Conservation (phyloP, 1,140 invertebrate species). For the Neuroterus valhalla region DNA sequence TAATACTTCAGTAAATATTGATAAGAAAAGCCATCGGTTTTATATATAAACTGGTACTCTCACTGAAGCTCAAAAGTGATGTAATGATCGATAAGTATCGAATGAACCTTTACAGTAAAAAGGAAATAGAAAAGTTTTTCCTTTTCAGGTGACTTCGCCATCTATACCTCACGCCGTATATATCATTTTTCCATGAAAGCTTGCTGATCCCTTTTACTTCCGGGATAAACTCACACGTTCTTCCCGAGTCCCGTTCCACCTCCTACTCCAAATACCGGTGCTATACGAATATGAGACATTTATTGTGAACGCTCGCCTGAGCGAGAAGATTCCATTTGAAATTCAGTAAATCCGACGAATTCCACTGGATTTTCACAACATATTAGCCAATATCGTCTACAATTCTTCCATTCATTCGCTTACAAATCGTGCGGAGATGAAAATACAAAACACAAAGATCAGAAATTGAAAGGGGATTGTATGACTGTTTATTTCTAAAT, state of each 20-base stretch:
- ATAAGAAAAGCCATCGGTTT: too few species aligned
- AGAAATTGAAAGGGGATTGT: too few species aligned
- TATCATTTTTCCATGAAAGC: constrained; percentile 27
- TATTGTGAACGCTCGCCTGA: constrained; percentile 6
- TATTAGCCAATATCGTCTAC: neutral
- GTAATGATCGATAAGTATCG: constrained; percentile 25
- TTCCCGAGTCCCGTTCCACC: neutral
- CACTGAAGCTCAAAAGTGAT: neutral
- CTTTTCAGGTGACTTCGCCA: constrained; percentile 15
- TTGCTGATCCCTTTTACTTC: constrained; percentile 22
- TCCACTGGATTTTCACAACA: neutral
- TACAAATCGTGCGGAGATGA: too few species aligned
- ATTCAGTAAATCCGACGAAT: neutral
- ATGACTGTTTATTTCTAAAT: too few species aligned
- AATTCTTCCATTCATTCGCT: too few species aligned
- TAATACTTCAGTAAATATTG: too few species aligned
- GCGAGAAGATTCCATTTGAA: constrained; percentile 16
- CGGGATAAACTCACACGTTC: constrained; percentile 21
- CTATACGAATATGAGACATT: constrained; percentile 18
- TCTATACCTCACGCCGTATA: constrained; percentile 17
- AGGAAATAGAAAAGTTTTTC: constrained; percentile 15
- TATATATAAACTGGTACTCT: neutral
- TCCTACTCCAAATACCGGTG: neutral
- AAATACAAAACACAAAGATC: too few species aligned
- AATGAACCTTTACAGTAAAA: constrained; percentile 20